Evolutionary conservation across 2,888 invertebrate species (phyloP).

Genomic region (Ariolimax columbianus): DNA sequence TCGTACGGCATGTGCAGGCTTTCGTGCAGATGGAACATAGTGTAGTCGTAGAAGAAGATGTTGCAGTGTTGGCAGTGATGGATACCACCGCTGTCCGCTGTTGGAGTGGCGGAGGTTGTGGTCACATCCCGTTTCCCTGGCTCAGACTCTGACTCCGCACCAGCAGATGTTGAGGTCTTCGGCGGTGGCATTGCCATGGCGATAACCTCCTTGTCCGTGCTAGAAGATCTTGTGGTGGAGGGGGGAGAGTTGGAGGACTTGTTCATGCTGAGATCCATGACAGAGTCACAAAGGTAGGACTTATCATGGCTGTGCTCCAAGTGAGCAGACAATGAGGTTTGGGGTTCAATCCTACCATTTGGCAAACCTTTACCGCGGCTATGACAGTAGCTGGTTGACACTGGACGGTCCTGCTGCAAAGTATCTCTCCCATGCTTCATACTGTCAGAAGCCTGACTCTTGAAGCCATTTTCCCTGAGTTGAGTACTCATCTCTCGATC

Average conservation of each 20-base stretch:
- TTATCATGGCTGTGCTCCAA: conserved; percentile 13
- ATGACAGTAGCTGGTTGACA: conserved; percentile 1
- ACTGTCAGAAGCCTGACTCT: too few species aligned
- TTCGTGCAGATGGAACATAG: conserved; percentile 74
- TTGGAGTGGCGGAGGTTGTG: conserved; percentile 68
- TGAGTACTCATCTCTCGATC: not conserved
- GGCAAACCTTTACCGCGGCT: not conserved
- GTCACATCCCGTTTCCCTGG: conserved; percentile 71
- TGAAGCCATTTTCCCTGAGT: not conserved
- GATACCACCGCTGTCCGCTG: conserved; percentile 67
- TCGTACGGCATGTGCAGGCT: conserved; percentile 71
- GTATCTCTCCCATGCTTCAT: not conserved
- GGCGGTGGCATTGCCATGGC: conserved; percentile 55
- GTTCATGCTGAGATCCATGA: conserved; percentile 72
- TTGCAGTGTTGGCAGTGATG: conserved; percentile 74
- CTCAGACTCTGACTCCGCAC: conserved; percentile 68
- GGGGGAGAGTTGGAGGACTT: conserved; percentile 58
- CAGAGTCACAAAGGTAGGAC: conserved; percentile 59
- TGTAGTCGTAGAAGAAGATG: conserved; percentile 74
- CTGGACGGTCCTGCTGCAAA: not conserved
- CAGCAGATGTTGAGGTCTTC: conserved; percentile 61
- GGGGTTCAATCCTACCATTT: conserved; percentile 40
- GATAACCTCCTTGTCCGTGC: conserved; percentile 63
- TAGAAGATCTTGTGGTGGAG: conserved; percentile 35
- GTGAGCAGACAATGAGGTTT: conserved; percentile 47